These are phyloP conservation scores for Brotula barbata DNA, from an alignment of 2,797 vertebrate genomes.

Conservation along the genomic window DNA sequence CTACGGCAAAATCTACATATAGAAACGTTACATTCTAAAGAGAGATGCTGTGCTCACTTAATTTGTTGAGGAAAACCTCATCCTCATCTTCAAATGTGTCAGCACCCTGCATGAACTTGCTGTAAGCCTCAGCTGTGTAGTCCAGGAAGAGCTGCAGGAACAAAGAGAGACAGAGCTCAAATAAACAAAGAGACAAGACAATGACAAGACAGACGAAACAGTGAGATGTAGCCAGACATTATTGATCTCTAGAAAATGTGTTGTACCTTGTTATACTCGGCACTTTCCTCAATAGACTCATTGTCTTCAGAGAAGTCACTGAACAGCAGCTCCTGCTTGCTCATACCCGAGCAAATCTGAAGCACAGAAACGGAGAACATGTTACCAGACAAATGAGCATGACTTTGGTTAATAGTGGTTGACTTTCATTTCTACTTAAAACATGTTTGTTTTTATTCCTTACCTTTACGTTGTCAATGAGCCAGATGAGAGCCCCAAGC, in stretches of 20 bases:
- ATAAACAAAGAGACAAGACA: no score
- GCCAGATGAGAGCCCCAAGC: constrained; percentile 90
- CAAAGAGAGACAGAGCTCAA: constrained; percentile 6
- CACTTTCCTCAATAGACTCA: constrained; percentile 84
- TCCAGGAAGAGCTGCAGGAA: constrained; percentile 85
- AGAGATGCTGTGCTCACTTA: constrained; percentile 80
- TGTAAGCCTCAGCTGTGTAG: constrained; percentile 86
- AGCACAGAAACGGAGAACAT: constrained; percentile 7
- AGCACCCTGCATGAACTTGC: constrained; percentile 88
- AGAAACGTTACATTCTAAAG: not conserved
- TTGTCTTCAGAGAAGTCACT: constrained; percentile 82
- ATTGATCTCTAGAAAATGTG: not conserved
- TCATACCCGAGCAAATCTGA: constrained; percentile 71
- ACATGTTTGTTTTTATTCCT: constrained; percentile 9
- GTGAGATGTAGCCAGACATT: no score
- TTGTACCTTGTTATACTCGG: constrained; percentile 88
- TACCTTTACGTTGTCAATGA: constrained; percentile 94
- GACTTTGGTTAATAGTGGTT: accelerated
- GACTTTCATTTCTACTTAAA: not conserved
- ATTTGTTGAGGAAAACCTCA: constrained; percentile 77
- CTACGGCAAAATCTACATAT: no score
- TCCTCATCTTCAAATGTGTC: constrained; percentile 90
- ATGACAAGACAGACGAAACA: no score
- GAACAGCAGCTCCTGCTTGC: constrained; percentile 82
- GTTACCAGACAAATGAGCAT: not conserved